Evolutionary conservation across 23 tunicate species (phyloP).

Genomic region (Halocynthia aurantium): DNA sequence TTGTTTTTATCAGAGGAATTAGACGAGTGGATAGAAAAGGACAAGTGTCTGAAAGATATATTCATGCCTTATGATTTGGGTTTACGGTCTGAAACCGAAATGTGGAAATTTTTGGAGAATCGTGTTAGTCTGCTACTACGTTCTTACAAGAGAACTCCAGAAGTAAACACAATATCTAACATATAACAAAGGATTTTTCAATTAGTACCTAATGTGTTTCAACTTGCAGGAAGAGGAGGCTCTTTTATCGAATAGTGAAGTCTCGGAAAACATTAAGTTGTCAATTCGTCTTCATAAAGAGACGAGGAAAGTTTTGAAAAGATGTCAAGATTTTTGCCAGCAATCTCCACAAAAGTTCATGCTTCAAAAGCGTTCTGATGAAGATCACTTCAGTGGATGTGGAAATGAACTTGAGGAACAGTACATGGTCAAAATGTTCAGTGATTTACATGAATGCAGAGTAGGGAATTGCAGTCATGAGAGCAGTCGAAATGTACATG

Average conservation of each 20-base stretch:
- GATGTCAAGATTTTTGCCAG: slow-evolving; percentile 14
- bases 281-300: slow-evolving; percentile 6
- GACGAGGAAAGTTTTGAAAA: neutral
- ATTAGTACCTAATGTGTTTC: neutral
- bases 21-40: slow-evolving; percentile 45
- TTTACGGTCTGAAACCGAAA: slow-evolving; percentile 30
- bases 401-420: too few relatives aligned
- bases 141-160: slow-evolving; percentile 22
- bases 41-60: slow-evolving; percentile 28
- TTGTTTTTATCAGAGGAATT: slow-evolving; percentile 33
- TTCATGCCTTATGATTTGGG: slow-evolving; percentile 14
- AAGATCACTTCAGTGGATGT: too few relatives aligned
- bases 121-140: slow-evolving; percentile 44
- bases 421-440: too few relatives aligned
- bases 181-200: neutral
- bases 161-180: neutral
- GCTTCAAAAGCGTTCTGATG: too few relatives aligned
- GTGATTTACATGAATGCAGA: too few relatives aligned
- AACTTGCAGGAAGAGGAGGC: slow-evolving; percentile 4
- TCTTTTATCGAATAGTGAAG: neutral
- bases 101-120: slow-evolving; percentile 73
- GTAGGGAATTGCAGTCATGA: too few relatives aligned
- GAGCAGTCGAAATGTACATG: too few relatives aligned
- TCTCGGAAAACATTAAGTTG: slow-evolving; percentile 1
- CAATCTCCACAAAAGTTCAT: too few relatives aligned